phyloP scores from a whole-genome alignment of 2,113 vertebrate genomes.

The Perca fluviatilis region DNA sequence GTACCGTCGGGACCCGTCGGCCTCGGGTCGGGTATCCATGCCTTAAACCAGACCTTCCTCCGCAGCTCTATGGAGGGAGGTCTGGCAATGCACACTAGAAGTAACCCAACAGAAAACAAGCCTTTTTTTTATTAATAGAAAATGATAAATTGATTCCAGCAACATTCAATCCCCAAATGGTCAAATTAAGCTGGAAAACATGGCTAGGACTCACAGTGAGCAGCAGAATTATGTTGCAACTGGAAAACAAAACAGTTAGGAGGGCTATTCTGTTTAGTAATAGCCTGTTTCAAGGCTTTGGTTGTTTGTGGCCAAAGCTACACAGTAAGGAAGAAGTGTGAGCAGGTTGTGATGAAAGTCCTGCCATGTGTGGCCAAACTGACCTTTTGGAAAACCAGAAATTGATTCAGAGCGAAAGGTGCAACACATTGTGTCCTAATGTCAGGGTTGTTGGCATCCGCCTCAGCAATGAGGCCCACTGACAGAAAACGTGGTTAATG shows the following conservation, averaged over 20 bases:
- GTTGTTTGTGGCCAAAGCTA: neutral
- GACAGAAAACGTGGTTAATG: neutral
- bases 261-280: neutral
- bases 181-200: neutral
- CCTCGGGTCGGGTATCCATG: too few species aligned
- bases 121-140: neutral
- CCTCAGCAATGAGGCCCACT: conserved; percentile 1
- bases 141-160: neutral
- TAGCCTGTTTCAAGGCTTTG: neutral
- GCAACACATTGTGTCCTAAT: conserved; percentile 36
- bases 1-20: too few species aligned
- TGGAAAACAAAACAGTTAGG: neutral
- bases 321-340: neutral
- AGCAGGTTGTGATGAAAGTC: conserved; percentile 28
- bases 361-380: conserved; percentile 32
- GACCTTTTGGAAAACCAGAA: conserved; percentile 45
- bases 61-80: too few species aligned
- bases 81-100: neutral
- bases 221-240: neutral
- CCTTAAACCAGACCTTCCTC: too few species aligned
- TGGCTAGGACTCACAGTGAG: neutral
- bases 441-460: conserved; percentile 31
- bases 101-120: neutral
- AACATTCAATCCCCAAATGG: neutral
- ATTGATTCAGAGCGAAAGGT: conserved; percentile 18